Base-by-base conservation (phyloP, 2,888 invertebrate species). In the Suillia variegata region DNA sequence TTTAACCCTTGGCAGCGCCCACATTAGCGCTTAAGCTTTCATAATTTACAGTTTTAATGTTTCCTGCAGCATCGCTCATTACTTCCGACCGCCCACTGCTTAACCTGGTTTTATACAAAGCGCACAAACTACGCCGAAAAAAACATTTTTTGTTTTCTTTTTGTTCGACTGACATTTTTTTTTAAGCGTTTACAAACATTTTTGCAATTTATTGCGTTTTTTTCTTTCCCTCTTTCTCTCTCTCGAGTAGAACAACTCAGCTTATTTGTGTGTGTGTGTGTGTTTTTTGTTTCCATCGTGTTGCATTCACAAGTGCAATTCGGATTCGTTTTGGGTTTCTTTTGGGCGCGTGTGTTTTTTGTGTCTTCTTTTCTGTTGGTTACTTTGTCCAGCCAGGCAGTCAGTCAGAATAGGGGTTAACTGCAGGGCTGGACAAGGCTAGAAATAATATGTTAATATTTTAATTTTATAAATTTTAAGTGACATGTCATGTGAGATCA, bases 31-130 rank as follows among this genome's bases (percentile, higher is more conserved):
- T 26, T 5, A 5, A 6, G 10, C 10, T 26, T 38, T 38, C 38
- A 38, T 38, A 38, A 38, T 38, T 38, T n/a, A 38, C 38, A 38
- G 4, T 38, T 38, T 38, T 38, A 38, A 38, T 38, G 38, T 38
- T 13, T 38, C 38, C n/a, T 38, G 6, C 38, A 38, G 38, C 38
- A 38, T 13, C 15, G 38, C 38, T 38, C 38, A 38, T 38, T 38
- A 38, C 38, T n/a, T 38, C 38, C 38, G 38, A 38, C 38, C 38
- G n/a, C 38, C 38, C 38, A 38, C n/a, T 38, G 38, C 38, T 38
- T 38, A 38, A 38, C 38, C 38, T 5, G 38, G 38, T 38, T 38
- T 38, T 10, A 8, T n/a, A 13, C 6, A 38, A n/a, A 38, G 38
- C n/a, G 38, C 38, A 38, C 38, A 13, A n/a, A 4, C 38, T 13